These are phyloP conservation scores for Archips crataeganus DNA, from an alignment of 2,888 invertebrate genomes.

Conservation along the genomic window DNA sequence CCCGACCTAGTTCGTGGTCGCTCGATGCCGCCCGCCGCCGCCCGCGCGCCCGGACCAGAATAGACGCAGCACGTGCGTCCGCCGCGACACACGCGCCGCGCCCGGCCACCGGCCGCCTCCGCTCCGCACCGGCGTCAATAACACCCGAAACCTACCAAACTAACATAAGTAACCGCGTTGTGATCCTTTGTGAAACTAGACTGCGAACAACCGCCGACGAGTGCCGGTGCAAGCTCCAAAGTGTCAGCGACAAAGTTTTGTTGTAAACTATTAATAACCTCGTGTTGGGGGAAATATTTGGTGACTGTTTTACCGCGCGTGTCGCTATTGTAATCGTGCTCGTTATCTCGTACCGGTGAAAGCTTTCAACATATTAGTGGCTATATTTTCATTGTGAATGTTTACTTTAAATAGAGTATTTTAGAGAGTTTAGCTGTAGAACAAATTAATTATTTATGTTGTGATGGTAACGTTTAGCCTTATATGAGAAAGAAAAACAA, in stretches of 20 bases:
- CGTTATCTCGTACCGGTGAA: conserved; percentile 66
- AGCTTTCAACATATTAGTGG: conserved; percentile 54
- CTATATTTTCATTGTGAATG: conserved; percentile 20
- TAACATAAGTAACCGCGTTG: conserved; percentile 55
- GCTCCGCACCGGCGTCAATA: conserved; percentile 43
- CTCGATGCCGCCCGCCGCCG: conserved; percentile 70
- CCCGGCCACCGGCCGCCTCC: conserved; percentile 44
- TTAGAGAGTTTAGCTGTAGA: conserved; percentile 39
- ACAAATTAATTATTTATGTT: conserved; percentile 41
- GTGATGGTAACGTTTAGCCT: conserved; percentile 55
- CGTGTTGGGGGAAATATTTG: conserved; percentile 62
- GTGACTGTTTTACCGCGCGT: conserved; percentile 58
- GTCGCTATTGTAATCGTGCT: conserved; percentile 72
- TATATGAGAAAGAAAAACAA: conserved; percentile 59
- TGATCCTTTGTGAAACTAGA: conserved; percentile 50
- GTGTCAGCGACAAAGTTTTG: conserved; percentile 47
- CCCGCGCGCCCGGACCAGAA: conserved; percentile 75
- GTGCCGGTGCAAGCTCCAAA: conserved; percentile 41
- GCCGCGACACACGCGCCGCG: conserved; percentile 69
- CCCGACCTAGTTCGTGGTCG: conserved; percentile 79
- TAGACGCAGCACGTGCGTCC: conserved; percentile 85
- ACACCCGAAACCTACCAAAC: conserved; percentile 46
- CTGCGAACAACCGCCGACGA: conserved; percentile 14
- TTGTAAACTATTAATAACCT: conserved; percentile 65
- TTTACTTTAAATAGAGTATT: conserved; percentile 42